Evolutionary conservation across 2,113 vertebrate species (phyloP).

Genomic region (Hirundichthys speculiger): DNA sequence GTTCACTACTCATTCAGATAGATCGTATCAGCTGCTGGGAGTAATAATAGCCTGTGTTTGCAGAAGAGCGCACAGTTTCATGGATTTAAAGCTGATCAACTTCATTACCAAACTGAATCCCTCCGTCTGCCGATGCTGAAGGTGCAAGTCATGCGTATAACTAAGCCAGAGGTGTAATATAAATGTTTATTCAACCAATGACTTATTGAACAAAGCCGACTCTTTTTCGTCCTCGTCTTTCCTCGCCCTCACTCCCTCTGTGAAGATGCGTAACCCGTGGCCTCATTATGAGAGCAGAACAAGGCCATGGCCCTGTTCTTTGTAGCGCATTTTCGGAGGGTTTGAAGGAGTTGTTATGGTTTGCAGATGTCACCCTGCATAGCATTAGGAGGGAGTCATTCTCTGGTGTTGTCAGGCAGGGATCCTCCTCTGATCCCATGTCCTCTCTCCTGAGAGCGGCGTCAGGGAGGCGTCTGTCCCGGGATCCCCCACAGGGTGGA

Average conservation of each 20-base stretch:
- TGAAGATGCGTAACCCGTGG: conserved; percentile 64
- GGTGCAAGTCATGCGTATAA: conserved; percentile 17
- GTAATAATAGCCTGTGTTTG: conserved; percentile 39
- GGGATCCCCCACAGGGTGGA: conserved; percentile 56
- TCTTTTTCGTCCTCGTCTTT: conserved; percentile 11
- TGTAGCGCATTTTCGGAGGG: conserved; percentile 61
- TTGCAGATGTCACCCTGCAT: conserved; percentile 81
- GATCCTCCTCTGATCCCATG: conserved; percentile 68
- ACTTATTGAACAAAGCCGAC: conserved; percentile 41
- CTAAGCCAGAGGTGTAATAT: conserved; percentile 26
- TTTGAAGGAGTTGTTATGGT: conserved; percentile 72
- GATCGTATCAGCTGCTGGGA: conserved; percentile 37
- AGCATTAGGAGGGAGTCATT: conserved; percentile 71
- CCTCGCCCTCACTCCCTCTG: conserved; percentile 3
- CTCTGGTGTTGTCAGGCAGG: conserved; percentile 65
- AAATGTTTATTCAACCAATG: conserved; percentile 55
- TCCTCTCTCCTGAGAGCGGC: conserved; percentile 50
- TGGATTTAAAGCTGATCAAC: too few species aligned
- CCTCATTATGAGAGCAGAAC: conserved; percentile 63
- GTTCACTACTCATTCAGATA: conserved; percentile 3
- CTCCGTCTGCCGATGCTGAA: conserved; percentile 19
- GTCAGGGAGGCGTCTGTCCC: conserved; percentile 56
- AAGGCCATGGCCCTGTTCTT: conserved; percentile 62
- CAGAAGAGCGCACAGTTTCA: not conserved
- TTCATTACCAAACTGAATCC: conserved; percentile 2